Evolutionary conservation across 1,140 invertebrate species (phyloP).

Genomic region (Macrosteles quadrilineatus): DNA sequence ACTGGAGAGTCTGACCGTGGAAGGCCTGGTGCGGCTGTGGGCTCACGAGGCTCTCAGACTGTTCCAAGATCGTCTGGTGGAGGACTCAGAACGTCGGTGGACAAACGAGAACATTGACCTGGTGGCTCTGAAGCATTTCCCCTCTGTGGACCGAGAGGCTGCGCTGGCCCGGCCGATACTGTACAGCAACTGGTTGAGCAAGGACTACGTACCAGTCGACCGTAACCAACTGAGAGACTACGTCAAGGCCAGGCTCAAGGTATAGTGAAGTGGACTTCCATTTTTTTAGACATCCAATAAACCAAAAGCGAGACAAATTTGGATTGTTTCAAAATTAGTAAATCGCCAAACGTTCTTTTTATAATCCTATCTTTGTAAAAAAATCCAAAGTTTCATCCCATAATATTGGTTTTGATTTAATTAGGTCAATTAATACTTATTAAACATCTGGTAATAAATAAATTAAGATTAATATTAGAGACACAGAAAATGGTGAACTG

Average conservation of each 20-base stretch:
- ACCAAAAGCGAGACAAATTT: not conserved
- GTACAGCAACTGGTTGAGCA: constrained; percentile 98
- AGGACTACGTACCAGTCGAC: constrained; percentile 97
- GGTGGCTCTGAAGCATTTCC: constrained; percentile 95
- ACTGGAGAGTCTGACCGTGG: constrained; percentile 85
- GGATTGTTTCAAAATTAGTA: no score
- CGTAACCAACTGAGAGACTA: constrained; percentile 95
- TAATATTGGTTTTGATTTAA: no score
- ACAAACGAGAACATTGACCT: constrained; percentile 98
- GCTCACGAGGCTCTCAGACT: constrained; percentile 97
- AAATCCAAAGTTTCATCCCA: no score
- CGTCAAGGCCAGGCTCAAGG: constrained; percentile 93
- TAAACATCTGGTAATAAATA: no score
- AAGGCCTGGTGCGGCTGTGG: constrained; percentile 96
- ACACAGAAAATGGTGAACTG: no score
- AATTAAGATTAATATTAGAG: no score
- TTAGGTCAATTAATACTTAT: no score
- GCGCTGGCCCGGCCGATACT: constrained; percentile 90
- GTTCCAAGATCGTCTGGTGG: constrained; percentile 96
- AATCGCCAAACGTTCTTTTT: no score
- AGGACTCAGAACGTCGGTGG: constrained; percentile 93
- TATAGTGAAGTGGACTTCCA: constrained; percentile 20
- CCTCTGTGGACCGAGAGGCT: constrained; percentile 81
- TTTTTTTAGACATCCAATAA: not conserved
- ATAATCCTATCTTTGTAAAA: no score